A percentile compares a stretch with the other conserved stretches of the same genome.
Conservation (phyloP, 2,888 invertebrate genomes). For the Protonemura montana region DNA sequence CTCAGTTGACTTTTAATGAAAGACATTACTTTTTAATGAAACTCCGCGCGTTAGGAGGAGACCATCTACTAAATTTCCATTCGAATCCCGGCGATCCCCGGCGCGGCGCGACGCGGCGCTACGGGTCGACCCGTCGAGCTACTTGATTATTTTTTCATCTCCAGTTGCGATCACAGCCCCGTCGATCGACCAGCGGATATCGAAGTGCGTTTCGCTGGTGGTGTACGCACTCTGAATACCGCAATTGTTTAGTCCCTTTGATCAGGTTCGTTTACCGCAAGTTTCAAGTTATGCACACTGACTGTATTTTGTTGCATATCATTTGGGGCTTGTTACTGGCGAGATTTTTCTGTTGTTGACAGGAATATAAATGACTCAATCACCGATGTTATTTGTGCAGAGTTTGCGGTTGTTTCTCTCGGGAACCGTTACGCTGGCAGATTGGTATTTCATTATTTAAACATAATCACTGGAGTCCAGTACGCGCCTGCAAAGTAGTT, state of each 20-base stretch:
- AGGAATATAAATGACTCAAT: conserved; percentile 33
- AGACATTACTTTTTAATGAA: conserved; percentile 40
- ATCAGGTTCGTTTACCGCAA: neutral
- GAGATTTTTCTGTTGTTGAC: conserved; percentile 19
- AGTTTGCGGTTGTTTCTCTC: neutral
- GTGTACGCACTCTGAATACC: neutral
- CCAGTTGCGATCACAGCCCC: neutral
- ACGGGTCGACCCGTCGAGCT: neutral
- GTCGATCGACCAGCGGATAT: neutral
- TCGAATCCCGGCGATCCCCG: neutral
- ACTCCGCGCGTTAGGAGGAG: conserved; percentile 26
- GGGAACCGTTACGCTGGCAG: conserved; percentile 45
- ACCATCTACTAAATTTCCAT: neutral
- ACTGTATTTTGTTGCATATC: neutral
- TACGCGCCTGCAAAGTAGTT: neutral
- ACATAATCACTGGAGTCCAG: conserved; percentile 46
- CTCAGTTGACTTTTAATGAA: conserved; percentile 34
- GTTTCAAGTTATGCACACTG: neutral
- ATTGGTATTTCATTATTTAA: conserved; percentile 49
- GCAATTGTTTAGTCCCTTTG: neutral
- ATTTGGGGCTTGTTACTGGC: neutral
- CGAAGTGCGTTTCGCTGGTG: neutral
- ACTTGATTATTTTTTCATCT: conserved; percentile 15
- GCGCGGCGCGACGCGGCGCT: neutral
- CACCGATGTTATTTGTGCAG: conserved; percentile 20